phyloP scores from a whole-genome alignment of 2,888 invertebrate genomes.

The Stictocephala bisonia region DNA sequence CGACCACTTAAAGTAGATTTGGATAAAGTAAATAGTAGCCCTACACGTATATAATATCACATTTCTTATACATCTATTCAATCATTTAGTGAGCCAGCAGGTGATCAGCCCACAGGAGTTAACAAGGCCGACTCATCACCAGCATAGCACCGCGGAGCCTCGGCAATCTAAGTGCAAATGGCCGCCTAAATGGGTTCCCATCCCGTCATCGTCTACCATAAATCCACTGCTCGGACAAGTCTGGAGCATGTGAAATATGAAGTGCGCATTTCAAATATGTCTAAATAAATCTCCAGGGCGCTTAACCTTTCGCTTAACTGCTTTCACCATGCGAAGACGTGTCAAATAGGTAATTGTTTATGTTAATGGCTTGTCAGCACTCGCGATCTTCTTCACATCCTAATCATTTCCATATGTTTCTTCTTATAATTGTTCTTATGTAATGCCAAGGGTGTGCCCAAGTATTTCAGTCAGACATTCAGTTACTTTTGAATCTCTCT shows the following conservation, averaged over 20 bases:
- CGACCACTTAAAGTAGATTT: too few relatives aligned
- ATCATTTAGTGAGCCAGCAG: too few relatives aligned
- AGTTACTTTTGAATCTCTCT: too few relatives aligned
- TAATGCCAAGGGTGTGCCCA: too few relatives aligned
- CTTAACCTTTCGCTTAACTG: conserved; percentile 36
- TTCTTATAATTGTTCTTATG: too few relatives aligned
- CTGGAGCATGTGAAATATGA: conserved; percentile 35
- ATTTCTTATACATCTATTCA: too few relatives aligned
- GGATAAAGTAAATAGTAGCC: too few relatives aligned
- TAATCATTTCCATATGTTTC: too few relatives aligned
- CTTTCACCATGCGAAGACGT: conserved; percentile 7
- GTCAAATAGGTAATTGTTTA: conserved; percentile 40
- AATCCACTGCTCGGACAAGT: conserved; percentile 27
- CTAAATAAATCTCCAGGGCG: conserved; percentile 35
- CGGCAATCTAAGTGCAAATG: conserved; percentile 41
- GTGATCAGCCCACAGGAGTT: too few relatives aligned
- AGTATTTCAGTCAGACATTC: too few relatives aligned
- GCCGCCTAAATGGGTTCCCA: conserved; percentile 38
- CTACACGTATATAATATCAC: too few relatives aligned
- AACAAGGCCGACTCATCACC: conserved; percentile 8
- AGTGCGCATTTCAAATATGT: conserved; percentile 43
- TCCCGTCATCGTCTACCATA: conserved; percentile 16
- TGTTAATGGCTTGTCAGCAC: conserved; percentile 34
- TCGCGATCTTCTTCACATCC: too few relatives aligned
- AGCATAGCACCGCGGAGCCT: background rate